Conservation (phyloP, 2,797 vertebrate genomes). For the Darevskia nairensis region DNA sequence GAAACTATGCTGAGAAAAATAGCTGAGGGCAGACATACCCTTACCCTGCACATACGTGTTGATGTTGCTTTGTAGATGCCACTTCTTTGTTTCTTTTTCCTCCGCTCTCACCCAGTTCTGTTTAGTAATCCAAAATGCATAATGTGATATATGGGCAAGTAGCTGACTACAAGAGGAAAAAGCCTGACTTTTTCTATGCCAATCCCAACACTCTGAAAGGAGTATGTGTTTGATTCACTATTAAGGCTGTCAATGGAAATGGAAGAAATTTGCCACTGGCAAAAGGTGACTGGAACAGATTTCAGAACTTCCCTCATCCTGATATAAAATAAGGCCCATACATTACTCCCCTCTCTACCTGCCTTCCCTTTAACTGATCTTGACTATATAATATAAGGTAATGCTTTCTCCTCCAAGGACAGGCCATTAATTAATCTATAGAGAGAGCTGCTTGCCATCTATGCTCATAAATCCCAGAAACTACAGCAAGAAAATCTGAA, state of each 20-base stretch:
- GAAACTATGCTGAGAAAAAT: neutral
- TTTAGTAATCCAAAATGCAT: neutral
- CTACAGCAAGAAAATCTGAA: neutral
- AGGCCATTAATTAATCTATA: neutral
- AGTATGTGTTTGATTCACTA: neutral
- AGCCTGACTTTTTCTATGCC: neutral
- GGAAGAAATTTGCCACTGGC: neutral
- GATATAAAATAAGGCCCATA: neutral
- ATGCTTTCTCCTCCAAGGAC: neutral
- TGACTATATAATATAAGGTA: neutral
- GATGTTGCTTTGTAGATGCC: neutral
- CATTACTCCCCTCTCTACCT: neutral
- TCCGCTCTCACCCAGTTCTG: neutral
- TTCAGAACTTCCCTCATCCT: neutral
- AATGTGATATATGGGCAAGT: neutral
- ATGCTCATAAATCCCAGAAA: neutral
- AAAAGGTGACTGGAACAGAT: neutral
- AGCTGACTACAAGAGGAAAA: neutral
- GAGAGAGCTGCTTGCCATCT: neutral
- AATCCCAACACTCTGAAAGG: neutral
- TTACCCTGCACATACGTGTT: neutral
- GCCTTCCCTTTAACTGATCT: neutral
- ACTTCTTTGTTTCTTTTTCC: neutral
- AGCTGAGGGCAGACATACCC: neutral
- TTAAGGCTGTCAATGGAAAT: neutral